Evolutionary conservation across 2,888 invertebrate species (phyloP).

Genomic region (Iselma pallidipennis): DNA sequence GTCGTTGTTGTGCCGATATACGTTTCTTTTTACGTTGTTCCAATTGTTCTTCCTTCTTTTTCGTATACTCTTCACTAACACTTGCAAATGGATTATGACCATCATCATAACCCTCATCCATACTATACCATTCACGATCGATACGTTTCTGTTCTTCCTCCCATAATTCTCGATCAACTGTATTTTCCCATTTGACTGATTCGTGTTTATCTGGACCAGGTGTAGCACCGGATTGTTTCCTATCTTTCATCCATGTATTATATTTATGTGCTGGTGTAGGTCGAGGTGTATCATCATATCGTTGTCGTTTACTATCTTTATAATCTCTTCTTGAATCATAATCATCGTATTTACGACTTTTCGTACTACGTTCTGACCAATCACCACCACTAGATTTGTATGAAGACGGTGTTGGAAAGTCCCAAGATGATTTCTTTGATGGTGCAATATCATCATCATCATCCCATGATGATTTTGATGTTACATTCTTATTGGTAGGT

Average conservation of each 20-base stretch:
- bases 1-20: constrained; percentile 93
- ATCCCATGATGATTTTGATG: constrained; percentile 76
- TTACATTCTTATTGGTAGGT: constrained; percentile 70
- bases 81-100: constrained; percentile 92
- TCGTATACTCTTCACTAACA: constrained; percentile 88
- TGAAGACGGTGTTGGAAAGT: constrained; percentile 83
- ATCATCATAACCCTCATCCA: constrained; percentile 90
- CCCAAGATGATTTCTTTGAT: constrained; percentile 82
- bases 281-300: constrained; percentile 69
- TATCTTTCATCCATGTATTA: constrained; percentile 76
- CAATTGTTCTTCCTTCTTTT: constrained; percentile 90
- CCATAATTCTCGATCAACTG: constrained; percentile 81
- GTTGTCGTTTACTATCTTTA: constrained; percentile 36
- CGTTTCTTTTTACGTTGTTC: constrained; percentile 89
- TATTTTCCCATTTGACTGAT: constrained; percentile 65
- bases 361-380: constrained; percentile 51
- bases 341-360: constrained; percentile 33
- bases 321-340: constrained; percentile 9
- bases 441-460: constrained; percentile 72
- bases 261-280: constrained; percentile 88
- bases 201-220: constrained; percentile 60
- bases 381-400: constrained; percentile 48
- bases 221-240: constrained; percentile 68
- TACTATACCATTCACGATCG: constrained; percentile 96
- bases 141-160: constrained; percentile 87